Evolutionary conservation across 2,113 vertebrate genomes (phyloP), one percentile per base, ranked within the genome.

Genomic region (Myiopsitta monachus): DNA sequence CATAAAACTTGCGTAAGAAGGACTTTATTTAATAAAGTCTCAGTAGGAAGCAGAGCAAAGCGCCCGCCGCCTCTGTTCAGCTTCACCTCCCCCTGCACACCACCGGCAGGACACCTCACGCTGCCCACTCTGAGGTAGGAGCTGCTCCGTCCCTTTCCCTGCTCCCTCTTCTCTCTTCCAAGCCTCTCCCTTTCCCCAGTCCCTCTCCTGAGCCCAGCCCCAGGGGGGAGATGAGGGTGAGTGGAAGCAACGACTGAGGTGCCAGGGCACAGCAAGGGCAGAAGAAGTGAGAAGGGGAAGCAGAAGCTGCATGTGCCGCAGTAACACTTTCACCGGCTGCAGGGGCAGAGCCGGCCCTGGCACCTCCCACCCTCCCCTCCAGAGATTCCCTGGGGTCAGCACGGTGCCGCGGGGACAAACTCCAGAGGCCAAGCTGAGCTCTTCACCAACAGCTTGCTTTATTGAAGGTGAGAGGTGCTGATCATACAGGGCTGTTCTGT

Each of bases 21-120:
- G 88, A 92, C 88, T 97, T 94, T 93, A 92, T 83, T 94, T 1
- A 95, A 94, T 88, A 91, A 94, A 95, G 90, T 69, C 85, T 76
- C 27, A 30, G 46, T 51, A 89, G 92, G 90, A 94, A 59, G 82
- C 87, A 73, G 87, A 78, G 62, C 27, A 6, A 51, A 47, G 28
- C 0, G 3, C 51, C 62, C 47, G 39, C 73, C 13, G 11, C 12
- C 8, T 81, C 61, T 92, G 46, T 62, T 80, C 66, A 52, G 76
- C 36, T 47, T 36, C 33, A 5, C 62, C 57, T 55, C 39, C 68
- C 87, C 51, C 30, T 11, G 27, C 39, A n/a, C 47, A 39, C n/a
- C 44, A 13, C 8, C 26, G 30, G 36, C 1, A 3, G 38, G 73
- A 85, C 27, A 41, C 22, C 63, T 72, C 10, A 7, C 18, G 15